Base-by-base conservation (phyloP, 1,140 invertebrate species). In the Cydia fagiglandana region DNA sequence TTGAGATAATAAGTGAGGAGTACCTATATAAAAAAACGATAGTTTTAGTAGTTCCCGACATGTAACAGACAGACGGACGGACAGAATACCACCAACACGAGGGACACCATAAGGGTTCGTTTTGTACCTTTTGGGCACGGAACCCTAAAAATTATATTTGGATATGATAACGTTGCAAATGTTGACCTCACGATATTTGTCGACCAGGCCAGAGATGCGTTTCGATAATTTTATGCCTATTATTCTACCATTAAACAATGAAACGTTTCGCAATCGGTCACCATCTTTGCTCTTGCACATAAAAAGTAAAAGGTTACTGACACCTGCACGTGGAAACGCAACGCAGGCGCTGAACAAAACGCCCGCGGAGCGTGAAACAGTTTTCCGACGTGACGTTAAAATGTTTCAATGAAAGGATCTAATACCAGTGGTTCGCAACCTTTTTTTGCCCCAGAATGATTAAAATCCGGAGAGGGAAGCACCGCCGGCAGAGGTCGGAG, bases 381-480 rank as follows among this genome's bases (percentile, higher is more conserved):
- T 61, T 61, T 61, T 61, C 56, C 56, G 56, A 61, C 56, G 56
- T n/a, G 56, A 61, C 56, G 56, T n/a, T 56, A 7, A 56, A 56
- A 56, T 4, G 56, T 24, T 61, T 61, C 20, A 24, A 47, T 47
- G 12, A 56, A 56, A 56, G n/a, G 15, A 56, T 17, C 53, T 17
- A 56, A n/a, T 1, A 9, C 53, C 53, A 56, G n/a, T 56, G 53
- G 6, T 56, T 56, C 10, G n/a, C n/a, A 56, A 56, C 53, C 53
- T 56, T 56, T 56, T 56, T 56, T 56, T 56, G 3, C 15, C n/a
- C n/a, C 15, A 13, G 15, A 9, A 7, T 13, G 2, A 17, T 56
- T 2, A 12, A 53, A 53, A n/a, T n/a, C n/a, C n/a, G n/a, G n/a
- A n/a, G n/a, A n/a, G n/a, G n/a, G n/a, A n/a, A n/a, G n/a, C n/a